Conservation (phyloP, 2,797 vertebrate species). For the Xerus rutilus region DNA sequence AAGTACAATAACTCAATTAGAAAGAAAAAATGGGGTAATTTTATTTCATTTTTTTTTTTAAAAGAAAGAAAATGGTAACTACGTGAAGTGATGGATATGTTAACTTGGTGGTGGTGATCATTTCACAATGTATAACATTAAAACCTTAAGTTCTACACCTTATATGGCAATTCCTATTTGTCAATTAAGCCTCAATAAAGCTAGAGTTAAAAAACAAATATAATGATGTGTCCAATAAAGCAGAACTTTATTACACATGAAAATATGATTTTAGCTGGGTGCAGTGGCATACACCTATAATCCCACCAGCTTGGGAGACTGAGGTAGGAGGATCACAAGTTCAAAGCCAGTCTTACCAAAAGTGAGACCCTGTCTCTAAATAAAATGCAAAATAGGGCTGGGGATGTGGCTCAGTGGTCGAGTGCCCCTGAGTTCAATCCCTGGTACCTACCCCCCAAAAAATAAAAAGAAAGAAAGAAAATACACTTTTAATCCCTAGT, state of each 20-base stretch:
- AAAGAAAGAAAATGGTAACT: not conserved
- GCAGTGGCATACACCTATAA: too few species aligned
- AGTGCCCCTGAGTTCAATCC: too few species aligned
- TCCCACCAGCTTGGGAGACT: too few species aligned
- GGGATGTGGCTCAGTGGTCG: too few species aligned
- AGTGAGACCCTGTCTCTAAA: too few species aligned
- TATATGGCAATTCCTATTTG: not conserved
- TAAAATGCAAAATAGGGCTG: too few species aligned
- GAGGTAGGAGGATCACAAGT: too few species aligned
- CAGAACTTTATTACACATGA: not conserved
- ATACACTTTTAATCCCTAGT: too few species aligned
- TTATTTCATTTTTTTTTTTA: constrained; percentile 12
- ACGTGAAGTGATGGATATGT: not conserved
- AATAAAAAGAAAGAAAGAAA: too few species aligned
- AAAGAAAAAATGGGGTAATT: not conserved
- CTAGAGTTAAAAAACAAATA: not conserved
- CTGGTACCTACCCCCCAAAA: too few species aligned
- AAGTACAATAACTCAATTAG: constrained; percentile 48
- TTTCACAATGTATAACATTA: not conserved
- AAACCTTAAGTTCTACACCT: not conserved
- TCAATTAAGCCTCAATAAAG: not conserved
- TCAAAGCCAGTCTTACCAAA: too few species aligned
- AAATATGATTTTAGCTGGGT: not conserved
- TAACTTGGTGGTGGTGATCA: not conserved
- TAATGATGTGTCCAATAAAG: not conserved